A percentile compares a stretch with the other conserved stretches of the same genome.
Evolutionary conservation across 2,797 vertebrate species (phyloP).

Genomic region (Etheostoma perlongum): DNA sequence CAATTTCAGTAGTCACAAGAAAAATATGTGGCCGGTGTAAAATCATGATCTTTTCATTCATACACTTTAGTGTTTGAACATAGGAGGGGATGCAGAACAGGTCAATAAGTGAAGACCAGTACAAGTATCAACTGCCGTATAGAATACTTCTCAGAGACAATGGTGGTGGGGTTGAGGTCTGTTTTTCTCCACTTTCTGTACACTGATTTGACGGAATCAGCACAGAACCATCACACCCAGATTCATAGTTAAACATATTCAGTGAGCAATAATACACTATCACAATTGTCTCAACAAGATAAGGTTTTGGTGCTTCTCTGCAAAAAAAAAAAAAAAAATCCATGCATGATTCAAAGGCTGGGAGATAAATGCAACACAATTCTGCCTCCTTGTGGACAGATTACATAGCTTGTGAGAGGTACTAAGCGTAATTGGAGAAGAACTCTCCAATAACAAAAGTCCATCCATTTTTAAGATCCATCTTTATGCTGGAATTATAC

Average conservation of each 20-base stretch:
- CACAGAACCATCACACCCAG: conserved; percentile 51
- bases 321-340: not conserved
- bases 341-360: conserved; percentile 40
- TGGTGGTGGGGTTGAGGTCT: not conserved
- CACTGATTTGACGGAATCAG: not conserved
- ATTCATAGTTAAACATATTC: conserved; percentile 20
- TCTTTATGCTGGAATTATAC: conserved; percentile 13
- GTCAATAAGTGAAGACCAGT: conserved; percentile 31
- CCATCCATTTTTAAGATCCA: conserved; percentile 12
- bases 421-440: conserved; percentile 3
- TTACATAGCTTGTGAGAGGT: conserved; percentile 13
- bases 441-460: conserved; percentile 1
- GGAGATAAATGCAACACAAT: conserved; percentile 37
- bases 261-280: not conserved
- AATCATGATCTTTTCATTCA: conserved; percentile 59
- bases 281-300: conserved; percentile 1
- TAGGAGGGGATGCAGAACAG: conserved; percentile 23
- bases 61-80: conserved; percentile 41
- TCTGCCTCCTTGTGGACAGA: conserved; percentile 67
- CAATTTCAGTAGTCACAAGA: conserved; percentile 69
- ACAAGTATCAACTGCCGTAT: conserved; percentile 5
- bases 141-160: conserved; percentile 2
- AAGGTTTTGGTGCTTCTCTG: conserved; percentile 9
- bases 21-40: conserved; percentile 70
- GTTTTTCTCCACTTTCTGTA: conserved; percentile 25